A percentile compares a stretch with the other conserved stretches of the same genome.
These are phyloP conservation scores for Scomberomorus guttatus DNA, from an alignment of 2,797 vertebrate species.

Conservation along the genomic window DNA sequence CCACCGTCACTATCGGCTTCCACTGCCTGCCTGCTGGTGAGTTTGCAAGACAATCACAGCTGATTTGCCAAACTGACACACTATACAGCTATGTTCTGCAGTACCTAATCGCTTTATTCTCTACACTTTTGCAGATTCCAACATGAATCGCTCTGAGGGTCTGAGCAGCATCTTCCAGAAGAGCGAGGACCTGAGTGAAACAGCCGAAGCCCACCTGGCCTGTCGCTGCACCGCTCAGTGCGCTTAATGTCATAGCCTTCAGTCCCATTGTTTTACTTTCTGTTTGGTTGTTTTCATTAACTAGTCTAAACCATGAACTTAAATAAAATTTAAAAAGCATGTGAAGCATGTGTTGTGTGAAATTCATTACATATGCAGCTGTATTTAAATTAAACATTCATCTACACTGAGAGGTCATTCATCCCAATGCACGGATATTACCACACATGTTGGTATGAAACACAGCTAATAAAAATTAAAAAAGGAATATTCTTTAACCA, in stretches of 20 bases:
- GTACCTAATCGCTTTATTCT: conserved; percentile 21
- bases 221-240: conserved; percentile 83
- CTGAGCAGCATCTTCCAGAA: conserved; percentile 76
- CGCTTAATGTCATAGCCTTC: conserved; percentile 47
- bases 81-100: neutral
- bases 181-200: conserved; percentile 79
- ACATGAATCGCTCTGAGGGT: conserved; percentile 48
- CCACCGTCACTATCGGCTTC: conserved; percentile 74
- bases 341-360: neutral
- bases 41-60: conserved; percentile 43
- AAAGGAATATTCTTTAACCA: no score
- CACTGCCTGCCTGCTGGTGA: conserved; percentile 83
- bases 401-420: neutral
- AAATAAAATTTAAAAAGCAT: conserved; percentile 67
- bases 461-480: neutral
- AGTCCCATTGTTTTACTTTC: conserved; percentile 7
- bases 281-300: conserved; percentile 4
- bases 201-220: conserved; percentile 78
- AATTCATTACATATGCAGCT: neutral
- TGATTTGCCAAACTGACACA: neutral
- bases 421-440: neutral
- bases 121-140: conserved; percentile 71
- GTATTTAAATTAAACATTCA: neutral
- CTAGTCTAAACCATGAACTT: conserved; percentile 27
- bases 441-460: conserved; percentile 3